These are phyloP conservation scores for Laupala kohalensis DNA, from an alignment of 1,140 invertebrate species.

Conservation along the genomic window DNA sequence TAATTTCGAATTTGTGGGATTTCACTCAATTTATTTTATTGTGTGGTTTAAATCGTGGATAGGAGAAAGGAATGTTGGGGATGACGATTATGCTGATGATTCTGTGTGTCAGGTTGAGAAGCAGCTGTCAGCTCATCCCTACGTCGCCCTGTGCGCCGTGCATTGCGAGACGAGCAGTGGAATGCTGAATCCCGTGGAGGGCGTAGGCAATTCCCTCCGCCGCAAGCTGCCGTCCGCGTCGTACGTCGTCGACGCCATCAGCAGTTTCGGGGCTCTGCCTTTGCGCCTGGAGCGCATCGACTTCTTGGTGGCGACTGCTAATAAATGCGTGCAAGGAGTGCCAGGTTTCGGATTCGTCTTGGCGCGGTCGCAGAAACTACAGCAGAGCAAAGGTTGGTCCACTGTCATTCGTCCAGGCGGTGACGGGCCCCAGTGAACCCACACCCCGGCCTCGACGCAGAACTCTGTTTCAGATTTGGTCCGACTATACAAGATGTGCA, in stretches of 20 bases:
- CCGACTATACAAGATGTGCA: no score
- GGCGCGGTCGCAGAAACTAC: slow-evolving; percentile 25
- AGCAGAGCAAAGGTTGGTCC: slow-evolving; percentile 29
- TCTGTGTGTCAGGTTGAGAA: slow-evolving; percentile 7
- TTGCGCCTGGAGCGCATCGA: slow-evolving; percentile 28
- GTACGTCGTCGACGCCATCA: slow-evolving; percentile 40
- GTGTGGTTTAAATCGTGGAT: no score
- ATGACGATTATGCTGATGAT: no score
- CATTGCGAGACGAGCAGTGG: slow-evolving; percentile 39
- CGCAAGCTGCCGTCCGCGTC: slow-evolving; percentile 22
- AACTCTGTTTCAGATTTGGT: no score
- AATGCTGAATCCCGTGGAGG: slow-evolving; percentile 32
- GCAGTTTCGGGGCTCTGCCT: slow-evolving; percentile 36
- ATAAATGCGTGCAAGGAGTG: slow-evolving; percentile 37
- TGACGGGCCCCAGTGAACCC: no score
- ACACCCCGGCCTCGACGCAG: no score
- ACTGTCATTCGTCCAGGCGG: background rate
- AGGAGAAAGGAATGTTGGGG: no score
- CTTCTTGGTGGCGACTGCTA: slow-evolving; percentile 35
- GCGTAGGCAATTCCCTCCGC: slow-evolving; percentile 29
- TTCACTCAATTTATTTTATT: no score
- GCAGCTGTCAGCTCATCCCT: slow-evolving; percentile 2
- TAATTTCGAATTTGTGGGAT: no score
- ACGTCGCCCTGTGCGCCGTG: slow-evolving; percentile 29
- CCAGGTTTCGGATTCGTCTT: slow-evolving; percentile 37